phyloP scores from a whole-genome alignment of 2,113 vertebrate genomes.

The Mustelus asterias region DNA sequence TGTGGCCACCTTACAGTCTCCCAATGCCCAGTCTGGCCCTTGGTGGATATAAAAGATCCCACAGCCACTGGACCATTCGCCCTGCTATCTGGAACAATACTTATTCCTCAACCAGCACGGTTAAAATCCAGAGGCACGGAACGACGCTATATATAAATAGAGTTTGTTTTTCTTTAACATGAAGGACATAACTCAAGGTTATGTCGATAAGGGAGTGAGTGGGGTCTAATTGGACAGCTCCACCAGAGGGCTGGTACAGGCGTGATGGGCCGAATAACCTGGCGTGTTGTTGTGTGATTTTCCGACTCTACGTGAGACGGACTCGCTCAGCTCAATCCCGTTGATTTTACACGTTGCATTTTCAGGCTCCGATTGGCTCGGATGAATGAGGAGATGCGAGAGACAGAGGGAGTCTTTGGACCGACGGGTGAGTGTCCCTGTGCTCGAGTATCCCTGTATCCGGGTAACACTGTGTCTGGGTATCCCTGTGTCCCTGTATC shows the following conservation, averaged over 20 bases:
- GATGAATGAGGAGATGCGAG: constrained; percentile 28
- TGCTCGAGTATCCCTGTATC: no score
- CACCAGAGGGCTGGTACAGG: neutral
- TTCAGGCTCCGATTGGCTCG: neutral
- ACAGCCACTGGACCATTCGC: neutral
- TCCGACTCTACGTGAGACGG: neutral
- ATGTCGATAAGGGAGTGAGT: neutral
- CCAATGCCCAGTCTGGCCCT: no score
- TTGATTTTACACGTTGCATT: neutral
- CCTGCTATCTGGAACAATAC: neutral
- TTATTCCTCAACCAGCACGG: no score
- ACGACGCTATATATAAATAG: no score
- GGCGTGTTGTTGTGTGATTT: neutral
- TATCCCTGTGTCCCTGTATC: no score
- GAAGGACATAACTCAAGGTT: neutral
- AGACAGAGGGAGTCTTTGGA: neutral
- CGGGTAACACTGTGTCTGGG: no score
- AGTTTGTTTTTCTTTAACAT: neutral
- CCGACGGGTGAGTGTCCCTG: neutral
- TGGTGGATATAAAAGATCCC: neutral
- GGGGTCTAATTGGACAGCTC: neutral
- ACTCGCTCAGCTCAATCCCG: neutral
- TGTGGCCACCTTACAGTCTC: no score
- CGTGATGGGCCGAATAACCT: neutral
- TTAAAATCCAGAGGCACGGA: no score